A percentile compares a stretch with the other conserved stretches of the same genome.
These are phyloP conservation scores for Hemibagrus wyckioides DNA, from an alignment of 2,113 vertebrate species.

Conservation along the genomic window DNA sequence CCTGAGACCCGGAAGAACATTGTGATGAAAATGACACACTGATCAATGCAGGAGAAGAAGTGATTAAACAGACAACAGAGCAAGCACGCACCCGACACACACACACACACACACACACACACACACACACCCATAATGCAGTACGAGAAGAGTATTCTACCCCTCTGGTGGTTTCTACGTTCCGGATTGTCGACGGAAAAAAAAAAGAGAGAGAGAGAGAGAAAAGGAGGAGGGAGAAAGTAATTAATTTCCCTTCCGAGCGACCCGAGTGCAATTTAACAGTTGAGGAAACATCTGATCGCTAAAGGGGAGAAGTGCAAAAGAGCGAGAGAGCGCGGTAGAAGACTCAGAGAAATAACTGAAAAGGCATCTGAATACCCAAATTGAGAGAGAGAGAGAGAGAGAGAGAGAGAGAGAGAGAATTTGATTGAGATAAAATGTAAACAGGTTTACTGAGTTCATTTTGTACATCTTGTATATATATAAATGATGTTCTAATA, in stretches of 20 bases:
- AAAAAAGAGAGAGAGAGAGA: no score
- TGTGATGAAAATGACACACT: slow-evolving; percentile 24
- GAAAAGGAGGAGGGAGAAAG: slow-evolving; percentile 58
- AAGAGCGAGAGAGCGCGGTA: slow-evolving; percentile 44
- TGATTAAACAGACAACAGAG: neutral
- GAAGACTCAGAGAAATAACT: neutral
- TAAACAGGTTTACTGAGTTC: no score
- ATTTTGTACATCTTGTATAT: no score
- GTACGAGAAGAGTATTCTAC: slow-evolving; percentile 6
- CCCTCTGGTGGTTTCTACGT: slow-evolving; percentile 32
- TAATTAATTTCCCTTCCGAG: slow-evolving; percentile 77
- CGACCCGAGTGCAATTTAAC: slow-evolving; percentile 72
- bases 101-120: slow-evolving; percentile 1
- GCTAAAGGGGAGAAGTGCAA: slow-evolving; percentile 63
- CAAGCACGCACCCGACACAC: neutral
- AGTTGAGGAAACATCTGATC: slow-evolving; percentile 73
- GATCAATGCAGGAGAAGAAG: slow-evolving; percentile 2
- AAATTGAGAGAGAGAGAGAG: neutral
- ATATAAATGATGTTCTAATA: no score
- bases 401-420: neutral
- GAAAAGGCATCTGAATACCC: slow-evolving; percentile 1
- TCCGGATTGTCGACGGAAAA: slow-evolving; percentile 28
- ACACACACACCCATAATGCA: neutral
- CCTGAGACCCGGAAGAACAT: slow-evolving; percentile 1
- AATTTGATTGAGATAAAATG: no score